Conservation (phyloP, 2,888 invertebrate genomes). For the Nomada ferruginata region DNA sequence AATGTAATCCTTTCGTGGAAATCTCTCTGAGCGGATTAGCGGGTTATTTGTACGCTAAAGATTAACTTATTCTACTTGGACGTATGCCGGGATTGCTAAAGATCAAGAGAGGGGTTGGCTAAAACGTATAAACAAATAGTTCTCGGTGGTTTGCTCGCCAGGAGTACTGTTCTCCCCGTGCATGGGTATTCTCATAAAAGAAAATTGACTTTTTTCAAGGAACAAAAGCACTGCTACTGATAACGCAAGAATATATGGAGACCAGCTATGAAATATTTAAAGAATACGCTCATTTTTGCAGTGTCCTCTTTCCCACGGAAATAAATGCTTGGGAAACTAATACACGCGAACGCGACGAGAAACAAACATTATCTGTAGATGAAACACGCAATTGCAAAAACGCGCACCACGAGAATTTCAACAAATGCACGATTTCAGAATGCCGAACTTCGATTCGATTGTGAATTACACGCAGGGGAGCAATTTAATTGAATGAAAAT, state of each 20-base stretch:
- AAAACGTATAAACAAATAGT: too few relatives aligned
- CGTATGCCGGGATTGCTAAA: too few relatives aligned
- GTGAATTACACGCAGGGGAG: not conserved
- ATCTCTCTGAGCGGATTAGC: not conserved
- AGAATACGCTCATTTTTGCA: conserved; percentile 8
- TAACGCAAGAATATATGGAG: conserved; percentile 6
- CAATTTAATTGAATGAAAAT: too few relatives aligned
- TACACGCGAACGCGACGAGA: too few relatives aligned
- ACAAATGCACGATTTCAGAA: too few relatives aligned
- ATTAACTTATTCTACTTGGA: not conserved
- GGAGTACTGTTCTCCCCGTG: not conserved
- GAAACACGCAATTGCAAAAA: not conserved
- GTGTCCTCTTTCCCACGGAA: not conserved
- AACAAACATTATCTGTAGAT: not conserved
- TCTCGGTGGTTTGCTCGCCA: too few relatives aligned
- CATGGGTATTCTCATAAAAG: not conserved
- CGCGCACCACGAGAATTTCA: too few relatives aligned
- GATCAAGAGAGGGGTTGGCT: too few relatives aligned
- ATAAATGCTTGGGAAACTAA: not conserved
- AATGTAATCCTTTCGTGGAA: not conserved
- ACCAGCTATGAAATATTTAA: conserved; percentile 1
- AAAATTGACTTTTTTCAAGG: not conserved
- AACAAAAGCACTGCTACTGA: conserved; percentile 1
- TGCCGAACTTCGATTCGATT: too few relatives aligned
- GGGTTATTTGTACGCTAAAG: conserved; percentile 1